These are phyloP conservation scores for Stegana nigrithorax DNA, from an alignment of 2,888 invertebrate genomes.

Conservation along the genomic window DNA sequence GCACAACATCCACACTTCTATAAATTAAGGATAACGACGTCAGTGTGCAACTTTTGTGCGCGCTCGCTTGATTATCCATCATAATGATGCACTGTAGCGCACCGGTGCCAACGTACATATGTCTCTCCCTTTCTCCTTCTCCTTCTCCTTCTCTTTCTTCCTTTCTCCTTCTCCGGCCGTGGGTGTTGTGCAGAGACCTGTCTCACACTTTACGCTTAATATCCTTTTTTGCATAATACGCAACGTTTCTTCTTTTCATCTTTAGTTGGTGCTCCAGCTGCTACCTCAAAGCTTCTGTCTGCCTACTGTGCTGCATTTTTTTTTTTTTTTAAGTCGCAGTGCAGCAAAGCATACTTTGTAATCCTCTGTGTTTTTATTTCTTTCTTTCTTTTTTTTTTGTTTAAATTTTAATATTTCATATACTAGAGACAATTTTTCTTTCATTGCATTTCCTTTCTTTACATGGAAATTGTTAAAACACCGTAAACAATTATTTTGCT, in stretches of 20 bases:
- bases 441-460: background rate
- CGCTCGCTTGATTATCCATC: slow-evolving; percentile 16
- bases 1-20: slow-evolving; percentile 43
- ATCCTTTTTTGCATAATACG: slow-evolving; percentile 43
- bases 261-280: too few species aligned
- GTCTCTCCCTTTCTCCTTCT: background rate
- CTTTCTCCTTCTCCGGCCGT: background rate
- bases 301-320: background rate
- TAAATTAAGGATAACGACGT: slow-evolving; percentile 60
- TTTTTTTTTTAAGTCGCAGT: background rate
- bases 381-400: slow-evolving; percentile 20
- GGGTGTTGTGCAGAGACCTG: background rate
- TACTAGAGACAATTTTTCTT: background rate
- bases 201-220: background rate
- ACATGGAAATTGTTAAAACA: slow-evolving; percentile 60
- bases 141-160: background rate
- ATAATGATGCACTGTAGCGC: slow-evolving; percentile 28
- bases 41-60: slow-evolving; percentile 26
- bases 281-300: too few species aligned
- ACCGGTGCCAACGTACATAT: slow-evolving; percentile 29
- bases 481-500: slow-evolving; percentile 62
- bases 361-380: slow-evolving; percentile 34
- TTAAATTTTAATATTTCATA: slow-evolving; percentile 40
- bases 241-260: slow-evolving; percentile 17
- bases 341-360: background rate